Conservation (phyloP, 2,797 vertebrate species). For the Otus scops region DNA sequence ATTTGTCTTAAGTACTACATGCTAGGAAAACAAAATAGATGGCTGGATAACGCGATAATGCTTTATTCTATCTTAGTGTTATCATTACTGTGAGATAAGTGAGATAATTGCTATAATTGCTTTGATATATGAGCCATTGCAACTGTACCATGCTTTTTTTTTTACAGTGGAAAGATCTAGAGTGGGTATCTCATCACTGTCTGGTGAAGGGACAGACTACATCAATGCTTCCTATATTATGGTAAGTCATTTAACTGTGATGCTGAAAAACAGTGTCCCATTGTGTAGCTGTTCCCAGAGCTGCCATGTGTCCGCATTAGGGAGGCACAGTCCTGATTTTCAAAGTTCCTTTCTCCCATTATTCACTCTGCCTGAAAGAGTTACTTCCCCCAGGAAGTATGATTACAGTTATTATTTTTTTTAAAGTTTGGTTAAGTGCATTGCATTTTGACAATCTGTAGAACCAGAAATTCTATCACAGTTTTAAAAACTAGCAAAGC, state of each 20-base stretch:
- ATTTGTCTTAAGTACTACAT: not conserved
- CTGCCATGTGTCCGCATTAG: not conserved
- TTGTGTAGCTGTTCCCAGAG: not conserved
- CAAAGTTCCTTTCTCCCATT: not conserved
- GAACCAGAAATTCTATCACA: not conserved
- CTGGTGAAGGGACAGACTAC: conserved; percentile 89
- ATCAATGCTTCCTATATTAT: conserved; percentile 94
- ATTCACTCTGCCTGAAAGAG: not conserved
- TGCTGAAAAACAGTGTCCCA: not conserved
- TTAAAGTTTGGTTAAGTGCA: not conserved
- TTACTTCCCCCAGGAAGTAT: not conserved
- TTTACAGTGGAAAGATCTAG: conserved; percentile 89
- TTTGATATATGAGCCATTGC: not conserved
- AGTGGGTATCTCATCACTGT: conserved; percentile 84
- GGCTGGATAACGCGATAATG: not conserved
- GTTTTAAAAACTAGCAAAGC: not conserved
- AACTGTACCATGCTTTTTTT: not conserved
- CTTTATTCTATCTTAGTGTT: not conserved
- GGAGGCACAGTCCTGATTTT: not conserved
- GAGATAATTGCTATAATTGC: not conserved
- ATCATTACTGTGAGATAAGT: not conserved
- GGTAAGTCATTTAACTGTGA: conserved; percentile 75
- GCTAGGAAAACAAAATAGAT: not conserved
- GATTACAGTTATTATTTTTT: not conserved
- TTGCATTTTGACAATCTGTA: not conserved